Base-by-base conservation (phyloP, 2,888 invertebrate genomes). In the Nebria brevicollis region DNA sequence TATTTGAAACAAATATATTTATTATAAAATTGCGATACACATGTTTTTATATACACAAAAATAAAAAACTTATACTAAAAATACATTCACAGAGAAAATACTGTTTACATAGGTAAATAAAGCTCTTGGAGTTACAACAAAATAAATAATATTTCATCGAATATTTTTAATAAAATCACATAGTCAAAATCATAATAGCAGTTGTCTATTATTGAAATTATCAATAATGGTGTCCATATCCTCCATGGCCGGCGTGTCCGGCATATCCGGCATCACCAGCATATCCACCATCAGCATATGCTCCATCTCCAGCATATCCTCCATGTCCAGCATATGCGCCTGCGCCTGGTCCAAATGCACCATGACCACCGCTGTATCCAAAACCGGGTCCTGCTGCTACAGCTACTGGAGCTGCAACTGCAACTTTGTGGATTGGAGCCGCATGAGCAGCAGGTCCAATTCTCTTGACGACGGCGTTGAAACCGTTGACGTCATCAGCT, bases 391-490 rank as follows among this genome's bases (percentile, higher is more conserved):
- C 82, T 4, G 75, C 76, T 54, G 77, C 77, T 15, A 81, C 54
- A 42, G 83, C 82, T 8, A 83, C 84, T 15, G 75, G 80, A 3
- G 83, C 83, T 68, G 82, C 82, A 5, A 79, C 75, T 26, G 82
- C 54, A 11, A 70, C 70, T 25, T 70, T 70, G 26, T 25, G 81
- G 54, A 70, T 75, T 26, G 81, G 81, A 15, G 76, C 80, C 25
- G 84, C 81, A 73, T 85, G 85, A 0, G 83, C 84, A 6, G 85
- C 83, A 8, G 84, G 85, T 10, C 85, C 88, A 77, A 87, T 86
- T 83, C 88, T 87, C 81, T 87, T 87, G 7, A 88, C 88, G 1
- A 88, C 87, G 1, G 88, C 88, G 81, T 88, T 88, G 83, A 88
- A 88, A 13, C 85, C 83, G 80, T 84, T 85, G 1, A 82, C 84